Evolutionary conservation across 2,113 vertebrate species (phyloP), one percentile per base, ranked within the genome.

Genomic region (Amphilophus citrinellus): DNA sequence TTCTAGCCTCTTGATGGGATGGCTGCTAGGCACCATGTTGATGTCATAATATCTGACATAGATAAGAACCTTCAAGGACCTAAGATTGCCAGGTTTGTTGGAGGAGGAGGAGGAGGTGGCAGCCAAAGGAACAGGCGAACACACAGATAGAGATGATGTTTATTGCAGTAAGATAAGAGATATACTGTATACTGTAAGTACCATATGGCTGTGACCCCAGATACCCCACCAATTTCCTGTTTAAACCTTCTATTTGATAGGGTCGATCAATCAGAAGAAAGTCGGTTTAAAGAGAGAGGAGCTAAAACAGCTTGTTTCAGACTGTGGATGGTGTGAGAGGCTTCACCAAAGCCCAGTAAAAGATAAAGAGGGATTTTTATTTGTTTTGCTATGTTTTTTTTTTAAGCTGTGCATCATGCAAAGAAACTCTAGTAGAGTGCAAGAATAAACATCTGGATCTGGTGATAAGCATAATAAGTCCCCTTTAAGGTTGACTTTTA

Each of bases 401-500:
- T 56, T 56, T 14, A 13, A 73, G 32, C 47, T 73, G 27, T 11
- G 13, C 6, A 60, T 60, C 58, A 24, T 59, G 22, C 58, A 73
- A 73, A 73, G 30, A 73, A 32, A 32, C 6, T 20, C 44, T 13
- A 73, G 17, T 32, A 53, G 44, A 0, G 68, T 73, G 68, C 47
- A 73, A 73, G 42, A 35, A 73, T 71, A 71, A 71, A 71, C 30
- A 71, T 56, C 13, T 56, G 68, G 24, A 56, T 57, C 56, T 73
- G 30, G 18, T n/a, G 53, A 56, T 56, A 47, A 73, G 17, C 20
- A 56, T 32, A 35, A 50, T 6, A 11, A 18, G 68, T 35, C 10
- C 10, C 6, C n/a, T 56, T 56, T 73, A 32, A 73, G 47, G 68
- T 7, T 32, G 27, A 73, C 68, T 47, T 56, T 35, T 56, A 30